Evolutionary conservation across 2,797 vertebrate species (phyloP), one percentile per base, ranked within the genome.

Genomic region (Pseudomugil gertrudae): DNA sequence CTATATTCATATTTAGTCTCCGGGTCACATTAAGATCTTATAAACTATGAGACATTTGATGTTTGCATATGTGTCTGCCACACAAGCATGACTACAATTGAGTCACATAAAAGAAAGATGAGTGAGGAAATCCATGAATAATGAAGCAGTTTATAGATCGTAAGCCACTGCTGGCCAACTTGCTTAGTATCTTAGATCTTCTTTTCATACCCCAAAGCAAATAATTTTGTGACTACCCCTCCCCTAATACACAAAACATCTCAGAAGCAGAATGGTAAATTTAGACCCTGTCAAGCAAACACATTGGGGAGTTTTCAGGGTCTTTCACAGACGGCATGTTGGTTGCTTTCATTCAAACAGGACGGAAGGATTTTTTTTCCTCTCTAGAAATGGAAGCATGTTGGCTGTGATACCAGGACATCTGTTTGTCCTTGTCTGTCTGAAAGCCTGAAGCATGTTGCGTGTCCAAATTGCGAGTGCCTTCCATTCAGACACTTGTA

Each of bases 381-480:
- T 69, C 35, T 57, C 67, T 76, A 73, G 72, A 87, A 89, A 89
- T 78, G 69, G 78, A 83, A 79, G 71, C 76, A 63, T 90, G 83
- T 90, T 93, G 93, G 91, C 90, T 84, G 71, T 76, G 86, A 84
- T 86, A 83, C 80, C 56, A 63, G 72, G 86, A 92, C 90, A 93
- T 94, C 92, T 94, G 93, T 90, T 93, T 92, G 80, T 85, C 79
- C 89, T 88, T 86, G 84, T 90, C 88, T 79, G 80, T 59, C 84
- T 88, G 73, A 89, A 89, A 87, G 84, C 79, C 79, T 54, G 74
- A 84, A 85, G 84, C 78, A 80, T 89, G 87, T 90, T 83, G 81
- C 61, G 9, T 84, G 83, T 88, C 89, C 90, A 93, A 86, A 88
- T 78, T 79, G 83, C 66, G 76, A 84, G 83, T 84, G 82, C 78